Evolutionary conservation across 2,888 invertebrate genomes (phyloP).

Genomic region (Mythimna pallens): DNA sequence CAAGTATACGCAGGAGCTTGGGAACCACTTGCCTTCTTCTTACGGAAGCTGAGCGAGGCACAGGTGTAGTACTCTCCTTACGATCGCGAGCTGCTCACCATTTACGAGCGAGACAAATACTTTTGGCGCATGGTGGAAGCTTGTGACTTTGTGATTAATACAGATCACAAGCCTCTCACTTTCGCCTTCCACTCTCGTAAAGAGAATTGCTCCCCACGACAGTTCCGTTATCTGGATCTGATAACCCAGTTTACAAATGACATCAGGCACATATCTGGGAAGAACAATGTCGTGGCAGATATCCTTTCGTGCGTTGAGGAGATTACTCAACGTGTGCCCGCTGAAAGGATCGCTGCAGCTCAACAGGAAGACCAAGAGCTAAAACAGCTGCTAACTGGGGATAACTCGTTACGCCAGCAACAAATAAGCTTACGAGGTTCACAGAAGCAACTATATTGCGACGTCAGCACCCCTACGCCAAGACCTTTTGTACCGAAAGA

Average conservation of each 20-base stretch:
- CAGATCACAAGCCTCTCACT: slow-evolving; percentile 1
- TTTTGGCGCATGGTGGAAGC: not conserved
- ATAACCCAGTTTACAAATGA: not conserved
- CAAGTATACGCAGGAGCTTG: no score
- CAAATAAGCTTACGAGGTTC: not conserved
- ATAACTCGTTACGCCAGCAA: not conserved
- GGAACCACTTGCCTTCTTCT: no score
- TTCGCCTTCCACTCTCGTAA: not conserved
- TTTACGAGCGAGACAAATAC: not conserved
- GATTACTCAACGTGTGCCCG: not conserved
- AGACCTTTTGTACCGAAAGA: not conserved
- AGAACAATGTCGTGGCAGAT: not conserved
- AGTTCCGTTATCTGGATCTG: not conserved
- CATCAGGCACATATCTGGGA: not conserved
- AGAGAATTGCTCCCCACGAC: not conserved
- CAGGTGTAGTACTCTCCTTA: not conserved
- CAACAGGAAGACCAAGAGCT: not conserved
- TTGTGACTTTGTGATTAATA: not conserved
- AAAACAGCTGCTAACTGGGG: not conserved
- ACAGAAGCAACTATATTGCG: not conserved
- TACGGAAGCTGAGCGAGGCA: no score
- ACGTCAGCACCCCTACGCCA: not conserved
- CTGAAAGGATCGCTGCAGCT: not conserved
- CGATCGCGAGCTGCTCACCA: not conserved
- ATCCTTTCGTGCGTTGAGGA: not conserved